Evolutionary conservation across 2,113 vertebrate species (phyloP).

Genomic region (Serilophus lunatus): DNA sequence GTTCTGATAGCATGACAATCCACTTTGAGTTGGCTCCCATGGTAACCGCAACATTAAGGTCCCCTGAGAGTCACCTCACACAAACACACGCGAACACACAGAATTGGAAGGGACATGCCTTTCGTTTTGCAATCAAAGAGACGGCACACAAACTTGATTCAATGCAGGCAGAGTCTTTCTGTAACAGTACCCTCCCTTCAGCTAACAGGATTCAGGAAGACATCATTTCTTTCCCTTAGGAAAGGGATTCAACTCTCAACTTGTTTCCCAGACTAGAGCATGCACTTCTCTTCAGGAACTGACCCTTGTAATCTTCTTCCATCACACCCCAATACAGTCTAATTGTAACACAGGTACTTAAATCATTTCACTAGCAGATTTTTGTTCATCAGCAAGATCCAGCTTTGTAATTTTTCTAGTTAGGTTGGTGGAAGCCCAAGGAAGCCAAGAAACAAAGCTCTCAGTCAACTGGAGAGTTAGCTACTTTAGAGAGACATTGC

Average conservation of each 20-base stretch:
- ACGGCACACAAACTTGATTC: neutral
- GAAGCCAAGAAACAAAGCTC: neutral
- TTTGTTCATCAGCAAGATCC: neutral
- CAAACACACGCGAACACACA: neutral
- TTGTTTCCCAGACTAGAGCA: neutral
- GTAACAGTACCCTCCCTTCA: neutral
- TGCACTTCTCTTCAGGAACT: neutral
- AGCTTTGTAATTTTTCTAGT: neutral
- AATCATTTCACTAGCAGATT: neutral
- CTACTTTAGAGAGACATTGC: neutral
- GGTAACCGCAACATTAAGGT: neutral
- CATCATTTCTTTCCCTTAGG: neutral
- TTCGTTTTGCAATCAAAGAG: neutral
- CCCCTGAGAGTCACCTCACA: neutral
- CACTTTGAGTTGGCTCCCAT: constrained; percentile 10
- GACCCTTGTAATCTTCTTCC: neutral
- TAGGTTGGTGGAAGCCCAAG: neutral
- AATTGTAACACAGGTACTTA: neutral
- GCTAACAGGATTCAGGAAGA: neutral
- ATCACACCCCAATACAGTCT: neutral
- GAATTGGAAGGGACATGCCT: neutral
- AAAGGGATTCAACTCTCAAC: neutral
- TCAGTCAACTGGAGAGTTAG: neutral
- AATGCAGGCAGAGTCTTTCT: neutral
- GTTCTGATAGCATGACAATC: neutral